Base-by-base conservation (phyloP, 2,113 vertebrate genomes). In the Cynocephalus volans region DNA sequence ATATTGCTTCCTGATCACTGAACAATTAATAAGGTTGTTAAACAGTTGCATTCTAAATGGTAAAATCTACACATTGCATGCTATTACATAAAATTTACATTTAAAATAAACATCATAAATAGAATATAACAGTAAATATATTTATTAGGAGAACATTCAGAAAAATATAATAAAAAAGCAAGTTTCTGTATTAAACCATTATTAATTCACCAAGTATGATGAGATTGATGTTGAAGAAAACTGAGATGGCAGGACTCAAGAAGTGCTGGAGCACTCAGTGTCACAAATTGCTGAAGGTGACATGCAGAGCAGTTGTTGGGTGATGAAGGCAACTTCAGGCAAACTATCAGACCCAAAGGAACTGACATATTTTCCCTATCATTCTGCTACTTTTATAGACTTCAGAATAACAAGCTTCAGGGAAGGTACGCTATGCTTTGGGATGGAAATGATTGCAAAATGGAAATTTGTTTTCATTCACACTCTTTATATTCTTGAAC, bases 181-280 rank as follows among this genome's bases (percentile, higher is more conserved):
- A n/a, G 76, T 96, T 80, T 18, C 52, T 79, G 3, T 62, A 23
- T 33, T 81, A 26, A 62, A 45, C 33, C 21, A 76, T 58, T 70
- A 41, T 58, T 64, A 56, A 31, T 56, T 54, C 31, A 62, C 8
- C 7, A 70, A 77, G 28, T 31, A 1, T 54, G n/a, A 64, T 92
- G 64, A 64, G 15, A 77, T 28, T 33, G n/a, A 60, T 24, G 24
- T 8, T 92, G 13, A 48, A 73, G n/a, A n/a, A 65, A 64, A 26
- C 14, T 41, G 1, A 52, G 18, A 2, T 26, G 28, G 13, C 1
- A 54, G 4, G 10, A 7, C 9, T 0, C 0, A 41, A 19, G 13
- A 13, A 24, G 11, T 58, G 2, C 24, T 79, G 5, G 79, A 60
- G 24, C 6, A 54, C 7, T 15, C 10, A 10, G 0, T 54, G 60